phyloP scores from a whole-genome alignment of 2,113 vertebrate genomes.

The Megatriorchis doriae region DNA sequence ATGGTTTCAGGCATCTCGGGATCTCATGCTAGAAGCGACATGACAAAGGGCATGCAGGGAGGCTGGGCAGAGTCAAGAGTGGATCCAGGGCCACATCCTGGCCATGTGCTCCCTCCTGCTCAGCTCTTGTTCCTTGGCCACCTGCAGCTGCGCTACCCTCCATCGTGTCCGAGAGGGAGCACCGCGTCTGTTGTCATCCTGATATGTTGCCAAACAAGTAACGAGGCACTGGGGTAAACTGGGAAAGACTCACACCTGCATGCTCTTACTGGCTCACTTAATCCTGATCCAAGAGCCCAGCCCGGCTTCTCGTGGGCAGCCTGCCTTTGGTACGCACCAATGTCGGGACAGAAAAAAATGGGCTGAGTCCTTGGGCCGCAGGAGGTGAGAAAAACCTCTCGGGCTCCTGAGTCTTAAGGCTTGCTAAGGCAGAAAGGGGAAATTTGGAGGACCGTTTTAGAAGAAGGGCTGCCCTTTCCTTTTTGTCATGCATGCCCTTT shows the following conservation, averaged over 20 bases:
- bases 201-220: background rate
- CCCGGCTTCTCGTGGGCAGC: fast-evolving
- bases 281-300: background rate
- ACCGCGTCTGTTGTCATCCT: fast-evolving
- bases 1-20: background rate
- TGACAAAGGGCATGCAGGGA: fast-evolving
- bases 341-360: fast-evolving
- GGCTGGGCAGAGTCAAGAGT: background rate
- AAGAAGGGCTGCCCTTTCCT: conserved; percentile 7
- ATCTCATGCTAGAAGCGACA: background rate
- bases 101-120: background rate
- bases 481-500: conserved; percentile 3
- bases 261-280: background rate
- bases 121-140: fast-evolving
- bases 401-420: background rate
- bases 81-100: background rate
- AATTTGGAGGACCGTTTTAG: background rate
- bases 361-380: background rate
- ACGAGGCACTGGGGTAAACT: background rate
- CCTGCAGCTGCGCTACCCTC: background rate
- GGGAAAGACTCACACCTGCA: background rate
- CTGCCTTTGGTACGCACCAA: background rate
- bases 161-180: background rate
- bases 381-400: background rate
- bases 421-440: background rate